Percentiles rank a stretch among this genome's conserved stretches.
These are phyloP conservation scores for Gobionotothen gibberifrons DNA, from an alignment of 2,797 vertebrate genomes.

Conservation along the genomic window DNA sequence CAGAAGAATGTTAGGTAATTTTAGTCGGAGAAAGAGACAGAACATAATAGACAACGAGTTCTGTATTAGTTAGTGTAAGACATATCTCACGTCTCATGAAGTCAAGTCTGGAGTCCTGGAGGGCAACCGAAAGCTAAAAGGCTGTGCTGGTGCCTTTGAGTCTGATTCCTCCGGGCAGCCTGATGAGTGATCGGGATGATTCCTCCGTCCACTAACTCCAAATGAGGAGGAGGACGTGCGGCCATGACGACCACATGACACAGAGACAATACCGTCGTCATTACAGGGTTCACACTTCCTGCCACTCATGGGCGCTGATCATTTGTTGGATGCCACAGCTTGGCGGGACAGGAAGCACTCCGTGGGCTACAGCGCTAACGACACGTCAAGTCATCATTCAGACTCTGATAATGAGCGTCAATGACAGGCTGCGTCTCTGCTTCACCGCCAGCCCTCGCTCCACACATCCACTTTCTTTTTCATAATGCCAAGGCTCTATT, in stretches of 20 bases:
- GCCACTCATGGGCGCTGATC: slow-evolving; percentile 44
- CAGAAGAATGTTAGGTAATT: too few relatives aligned
- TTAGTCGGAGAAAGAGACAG: too few relatives aligned
- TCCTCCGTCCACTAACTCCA: slow-evolving; percentile 12
- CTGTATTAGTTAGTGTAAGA: too few relatives aligned
- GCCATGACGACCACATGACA: slow-evolving; percentile 27
- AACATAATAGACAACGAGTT: too few relatives aligned
- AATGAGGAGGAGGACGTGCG: slow-evolving; percentile 18
- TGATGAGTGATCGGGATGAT: slow-evolving; percentile 1
- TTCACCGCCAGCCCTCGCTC: too few relatives aligned
- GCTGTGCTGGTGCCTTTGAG: too few relatives aligned
- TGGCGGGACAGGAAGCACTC: not conserved
- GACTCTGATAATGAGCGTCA: not conserved
- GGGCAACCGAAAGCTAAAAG: too few relatives aligned
- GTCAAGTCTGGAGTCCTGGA: too few relatives aligned
- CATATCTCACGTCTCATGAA: too few relatives aligned
- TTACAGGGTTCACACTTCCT: slow-evolving; percentile 30
- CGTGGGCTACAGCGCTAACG: not conserved
- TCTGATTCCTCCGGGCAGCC: not conserved
- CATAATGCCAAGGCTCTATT: too few relatives aligned
- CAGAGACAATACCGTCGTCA: slow-evolving; percentile 49
- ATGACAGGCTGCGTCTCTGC: not conserved
- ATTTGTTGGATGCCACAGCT: slow-evolving; percentile 42
- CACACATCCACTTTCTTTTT: too few relatives aligned
- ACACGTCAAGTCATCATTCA: not conserved